Evolutionary conservation across 2,888 invertebrate genomes (phyloP).

Genomic region (Lasioglossum marginatum): DNA sequence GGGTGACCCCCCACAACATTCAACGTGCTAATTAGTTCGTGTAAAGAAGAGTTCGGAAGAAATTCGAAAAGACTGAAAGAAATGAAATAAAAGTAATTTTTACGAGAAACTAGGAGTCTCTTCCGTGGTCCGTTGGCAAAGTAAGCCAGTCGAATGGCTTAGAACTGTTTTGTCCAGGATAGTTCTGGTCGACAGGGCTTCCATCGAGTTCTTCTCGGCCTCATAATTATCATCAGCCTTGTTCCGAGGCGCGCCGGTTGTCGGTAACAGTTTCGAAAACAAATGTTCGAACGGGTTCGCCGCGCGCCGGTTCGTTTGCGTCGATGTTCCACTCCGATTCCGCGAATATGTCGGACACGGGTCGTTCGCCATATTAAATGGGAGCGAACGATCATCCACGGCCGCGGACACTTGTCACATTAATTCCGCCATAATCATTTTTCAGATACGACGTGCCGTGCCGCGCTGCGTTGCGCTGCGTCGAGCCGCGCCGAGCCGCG

Average conservation of each 20-base stretch:
- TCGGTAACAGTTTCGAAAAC: conserved; percentile 49
- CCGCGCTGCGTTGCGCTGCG: background rate
- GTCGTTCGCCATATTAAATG: conserved; percentile 26
- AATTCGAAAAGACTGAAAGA: background rate
- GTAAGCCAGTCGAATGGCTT: background rate
- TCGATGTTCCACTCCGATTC: conserved; percentile 56
- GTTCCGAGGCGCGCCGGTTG: conserved; percentile 26
- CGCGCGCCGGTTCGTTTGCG: conserved; percentile 51
- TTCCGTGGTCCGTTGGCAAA: conserved; percentile 3
- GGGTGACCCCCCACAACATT: too few species aligned
- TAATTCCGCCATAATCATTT: conserved; percentile 29
- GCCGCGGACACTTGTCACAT: conserved; percentile 16
- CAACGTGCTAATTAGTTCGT: background rate
- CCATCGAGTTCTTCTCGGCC: conserved; percentile 16
- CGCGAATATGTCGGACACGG: conserved; percentile 1
- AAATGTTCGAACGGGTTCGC: conserved; percentile 55
- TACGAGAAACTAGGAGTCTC: background rate
- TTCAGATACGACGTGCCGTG: background rate
- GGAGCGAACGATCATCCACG: background rate
- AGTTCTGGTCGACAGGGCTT: conserved; percentile 29
- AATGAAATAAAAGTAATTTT: background rate
- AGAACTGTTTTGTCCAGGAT: background rate
- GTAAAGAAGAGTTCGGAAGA: background rate
- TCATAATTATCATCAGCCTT: conserved; percentile 42
- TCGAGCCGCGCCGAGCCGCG: too few species aligned